Conservation (phyloP, 2,888 invertebrate genomes). For the Drosophila longiperda region DNA sequence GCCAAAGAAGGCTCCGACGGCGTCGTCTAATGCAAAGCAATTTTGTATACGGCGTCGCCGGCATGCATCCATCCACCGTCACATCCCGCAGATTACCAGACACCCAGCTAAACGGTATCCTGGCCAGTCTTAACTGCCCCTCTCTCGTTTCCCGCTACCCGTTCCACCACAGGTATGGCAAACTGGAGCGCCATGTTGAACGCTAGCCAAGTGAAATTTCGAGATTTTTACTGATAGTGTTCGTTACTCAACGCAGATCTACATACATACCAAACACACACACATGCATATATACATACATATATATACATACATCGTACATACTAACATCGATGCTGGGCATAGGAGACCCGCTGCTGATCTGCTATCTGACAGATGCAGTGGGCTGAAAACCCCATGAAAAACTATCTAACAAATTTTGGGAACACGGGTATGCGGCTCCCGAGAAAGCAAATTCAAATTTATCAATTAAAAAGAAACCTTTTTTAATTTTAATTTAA, state of each 20-base stretch:
- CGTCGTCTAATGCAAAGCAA: slow-evolving; percentile 73
- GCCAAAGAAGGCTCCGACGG: slow-evolving; percentile 26
- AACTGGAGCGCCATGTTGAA: slow-evolving; percentile 47
- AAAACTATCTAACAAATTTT: background rate
- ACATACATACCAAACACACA: background rate
- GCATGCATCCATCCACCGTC: slow-evolving; percentile 6
- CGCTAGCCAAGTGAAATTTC: slow-evolving; percentile 73
- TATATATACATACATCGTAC: too few relatives aligned
- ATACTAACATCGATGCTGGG: background rate
- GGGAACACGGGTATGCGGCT: background rate
- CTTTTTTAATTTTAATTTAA: background rate
- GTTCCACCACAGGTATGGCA: slow-evolving; percentile 24
- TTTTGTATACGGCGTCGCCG: slow-evolving; percentile 52
- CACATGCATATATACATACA: background rate
- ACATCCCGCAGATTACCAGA: slow-evolving; percentile 33
- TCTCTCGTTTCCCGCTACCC: background rate
- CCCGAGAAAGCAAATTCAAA: background rate
- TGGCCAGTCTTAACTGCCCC: slow-evolving; percentile 15
- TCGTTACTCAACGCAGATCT: slow-evolving; percentile 60
- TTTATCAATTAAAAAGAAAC: background rate
- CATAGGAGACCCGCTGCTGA: background rate
- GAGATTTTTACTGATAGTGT: slow-evolving; percentile 71
- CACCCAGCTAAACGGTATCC: slow-evolving; percentile 60
- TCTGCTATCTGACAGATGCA: slow-evolving; percentile 6
- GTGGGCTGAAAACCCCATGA: too few relatives aligned